A percentile compares a stretch with the other conserved stretches of the same genome.
phyloP scores from a whole-genome alignment of 2,888 invertebrate species.

The Kryphioiulus occultus region DNA sequence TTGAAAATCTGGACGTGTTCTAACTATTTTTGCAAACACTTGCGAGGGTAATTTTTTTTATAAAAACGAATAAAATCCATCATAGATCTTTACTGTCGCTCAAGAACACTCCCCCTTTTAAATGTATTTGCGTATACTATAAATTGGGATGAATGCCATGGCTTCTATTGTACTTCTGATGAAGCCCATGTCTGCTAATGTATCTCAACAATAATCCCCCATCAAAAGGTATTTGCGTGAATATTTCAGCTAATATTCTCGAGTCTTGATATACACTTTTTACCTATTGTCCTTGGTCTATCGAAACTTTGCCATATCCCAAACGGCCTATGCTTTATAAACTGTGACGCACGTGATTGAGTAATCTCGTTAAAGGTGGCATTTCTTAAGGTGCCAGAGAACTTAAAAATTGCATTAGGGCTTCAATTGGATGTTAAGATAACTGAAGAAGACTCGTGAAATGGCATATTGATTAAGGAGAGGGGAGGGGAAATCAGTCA shows the following conservation, averaged over 20 bases:
- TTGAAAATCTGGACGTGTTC: too few species aligned
- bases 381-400: background rate
- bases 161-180: background rate
- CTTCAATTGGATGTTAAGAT: background rate
- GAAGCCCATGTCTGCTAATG: background rate
- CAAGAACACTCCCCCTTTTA: too few species aligned
- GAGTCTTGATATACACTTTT: background rate
- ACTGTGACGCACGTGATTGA: background rate
- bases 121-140: too few species aligned
- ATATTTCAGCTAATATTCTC: background rate
- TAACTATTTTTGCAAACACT: too few species aligned
- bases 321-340: background rate
- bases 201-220: background rate
- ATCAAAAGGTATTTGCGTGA: background rate
- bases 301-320: background rate
- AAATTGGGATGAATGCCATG: background rate
- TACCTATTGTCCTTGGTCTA: background rate
- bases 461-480: background rate
- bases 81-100: too few species aligned
- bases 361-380: background rate
- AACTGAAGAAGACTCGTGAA: background rate
- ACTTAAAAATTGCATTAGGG: background rate
- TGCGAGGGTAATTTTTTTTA: too few species aligned
- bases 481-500: background rate
- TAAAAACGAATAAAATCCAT: too few species aligned